Conservation (phyloP, 1,140 invertebrate genomes). For the Schlechtendalia chinensis region DNA sequence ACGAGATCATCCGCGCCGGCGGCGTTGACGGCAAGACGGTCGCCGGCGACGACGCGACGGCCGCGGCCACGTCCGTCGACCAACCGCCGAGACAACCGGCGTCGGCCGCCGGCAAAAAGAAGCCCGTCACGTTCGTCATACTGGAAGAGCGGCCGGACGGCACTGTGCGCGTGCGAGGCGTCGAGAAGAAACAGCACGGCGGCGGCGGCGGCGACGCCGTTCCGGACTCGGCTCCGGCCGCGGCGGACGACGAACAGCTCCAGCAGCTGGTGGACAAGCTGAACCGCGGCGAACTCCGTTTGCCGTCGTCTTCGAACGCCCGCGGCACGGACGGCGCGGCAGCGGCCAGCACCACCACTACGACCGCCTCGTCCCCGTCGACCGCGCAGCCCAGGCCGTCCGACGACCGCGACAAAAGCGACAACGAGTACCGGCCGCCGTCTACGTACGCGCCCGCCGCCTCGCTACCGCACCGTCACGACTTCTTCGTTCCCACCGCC, state of each 20-base stretch:
- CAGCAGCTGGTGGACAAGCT: slow-evolving; percentile 64
- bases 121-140: slow-evolving; percentile 78
- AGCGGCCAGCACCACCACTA: slow-evolving; percentile 52
- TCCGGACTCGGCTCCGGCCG: neutral
- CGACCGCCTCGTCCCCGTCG: slow-evolving; percentile 45
- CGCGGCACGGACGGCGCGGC: slow-evolving; percentile 53
- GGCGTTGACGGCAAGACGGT: slow-evolving; percentile 59
- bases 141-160: slow-evolving; percentile 80
- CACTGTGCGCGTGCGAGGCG: slow-evolving; percentile 76
- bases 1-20: slow-evolving; percentile 72
- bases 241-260: slow-evolving; percentile 60
- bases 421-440: neutral
- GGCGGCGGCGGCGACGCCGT: slow-evolving; percentile 58
- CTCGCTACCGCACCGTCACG: neutral
- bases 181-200: slow-evolving; percentile 68
- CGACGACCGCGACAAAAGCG: slow-evolving; percentile 17
- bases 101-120: slow-evolving; percentile 61
- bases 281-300: slow-evolving; percentile 75
- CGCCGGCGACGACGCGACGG: neutral
- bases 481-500: neutral
- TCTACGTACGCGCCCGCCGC: no score
- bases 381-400: slow-evolving; percentile 22
- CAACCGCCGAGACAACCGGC: neutral
- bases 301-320: slow-evolving; percentile 60
- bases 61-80: no score